Evolutionary conservation across 2,888 invertebrate species (phyloP).

Genomic region (Catocala nupta): DNA sequence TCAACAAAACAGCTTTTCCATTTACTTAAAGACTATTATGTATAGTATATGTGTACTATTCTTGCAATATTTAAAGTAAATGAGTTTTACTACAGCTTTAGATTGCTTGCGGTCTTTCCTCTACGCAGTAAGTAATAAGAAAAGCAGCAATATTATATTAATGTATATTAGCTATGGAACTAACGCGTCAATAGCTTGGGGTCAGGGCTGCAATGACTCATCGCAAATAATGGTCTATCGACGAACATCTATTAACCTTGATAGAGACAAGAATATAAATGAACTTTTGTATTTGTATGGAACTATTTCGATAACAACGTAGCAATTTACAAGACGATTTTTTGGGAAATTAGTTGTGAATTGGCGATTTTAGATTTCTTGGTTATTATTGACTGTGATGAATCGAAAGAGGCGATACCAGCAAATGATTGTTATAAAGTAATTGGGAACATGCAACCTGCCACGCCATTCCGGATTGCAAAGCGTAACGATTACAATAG

Average conservation of each 20-base stretch:
- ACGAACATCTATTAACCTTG: constrained; percentile 5
- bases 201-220: constrained; percentile 41
- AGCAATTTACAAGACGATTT: no score
- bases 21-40: no score
- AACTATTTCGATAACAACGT: no score
- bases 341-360: no score
- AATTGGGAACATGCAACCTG: no score
- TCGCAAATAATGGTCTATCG: constrained; percentile 29
- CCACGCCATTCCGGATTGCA: no score
- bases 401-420: no score
- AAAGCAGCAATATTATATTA: constrained; percentile 25
- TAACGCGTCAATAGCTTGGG: constrained; percentile 24
- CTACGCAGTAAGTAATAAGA: neutral
- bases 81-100: neutral
- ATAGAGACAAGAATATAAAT: neutral
- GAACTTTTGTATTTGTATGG: constrained; percentile 10
- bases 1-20: no score
- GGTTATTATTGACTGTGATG: no score
- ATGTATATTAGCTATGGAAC: constrained; percentile 26
- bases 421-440: no score
- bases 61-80: neutral
- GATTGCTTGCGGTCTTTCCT: neutral
- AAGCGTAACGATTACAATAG: no score
- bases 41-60: neutral
- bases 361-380: no score